Base-by-base conservation (phyloP, 2,888 invertebrate species). In the Teleogryllus oceanicus region DNA sequence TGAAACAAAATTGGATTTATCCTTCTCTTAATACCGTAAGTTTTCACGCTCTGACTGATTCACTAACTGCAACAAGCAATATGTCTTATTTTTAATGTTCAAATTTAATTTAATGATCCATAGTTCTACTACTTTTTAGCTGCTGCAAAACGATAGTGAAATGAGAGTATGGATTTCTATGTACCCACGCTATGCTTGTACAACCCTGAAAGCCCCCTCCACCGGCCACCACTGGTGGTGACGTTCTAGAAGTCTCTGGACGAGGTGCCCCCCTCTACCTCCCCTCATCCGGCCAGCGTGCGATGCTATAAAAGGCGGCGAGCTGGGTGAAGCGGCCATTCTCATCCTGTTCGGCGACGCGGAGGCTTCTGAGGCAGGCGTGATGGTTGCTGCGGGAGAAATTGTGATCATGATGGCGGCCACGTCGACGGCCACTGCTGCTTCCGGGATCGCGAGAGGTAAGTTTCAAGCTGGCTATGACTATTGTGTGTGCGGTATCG, bases 321-420 rank as follows among this genome's bases (percentile, higher is more conserved):
- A 5, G n/a, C 62, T n/a, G 16, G 1, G n/a, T 1, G 1, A 4
- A 1, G 16, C 62, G 16, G 13, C 62, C 62, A 62, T n/a, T 62
- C n/a, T 13, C 62, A 62, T 62, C 62, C 62, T 62, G 62, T 62
- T 62, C 62, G 62, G 62, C 62, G 62, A 62, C 62, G 62, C 62
- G 62, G 13, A 18, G 13, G 62, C 62, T 13, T n/a, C n/a, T 13
- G 62, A 10, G n/a, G 62, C 62, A 18, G 62, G 13, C n/a, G 62
- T 62, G 62, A 62, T 62, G 62, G 62, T 4, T 18, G 13, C 13
- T 10, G 4, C 62, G 13, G 62, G 62, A 37, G 37, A 37, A 8
- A 37, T 37, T 37, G 37, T 5, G 37, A 5, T 37, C 37, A 8
- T 37, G 37, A 37, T 37, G 37, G 37, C 37, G 62, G 62, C 62